Conservation (phyloP, 2,797 vertebrate genomes). For the Delichon dasypus region DNA sequence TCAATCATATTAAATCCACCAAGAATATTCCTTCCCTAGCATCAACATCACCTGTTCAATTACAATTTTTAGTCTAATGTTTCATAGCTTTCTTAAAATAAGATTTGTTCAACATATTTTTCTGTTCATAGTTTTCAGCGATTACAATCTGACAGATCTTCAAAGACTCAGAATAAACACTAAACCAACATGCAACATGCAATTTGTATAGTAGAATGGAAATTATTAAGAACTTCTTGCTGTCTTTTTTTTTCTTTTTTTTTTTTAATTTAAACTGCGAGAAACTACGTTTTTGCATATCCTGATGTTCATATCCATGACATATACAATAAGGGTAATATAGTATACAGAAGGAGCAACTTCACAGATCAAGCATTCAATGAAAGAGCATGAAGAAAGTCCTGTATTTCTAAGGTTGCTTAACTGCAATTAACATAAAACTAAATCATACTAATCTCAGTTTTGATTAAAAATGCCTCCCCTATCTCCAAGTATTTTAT, state of each 20-base stretch:
- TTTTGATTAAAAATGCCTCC: not conserved
- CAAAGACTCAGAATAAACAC: not conserved
- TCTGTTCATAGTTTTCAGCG: not conserved
- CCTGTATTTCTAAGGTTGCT: not conserved
- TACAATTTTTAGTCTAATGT: not conserved
- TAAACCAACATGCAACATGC: slow-evolving; percentile 44
- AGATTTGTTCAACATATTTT: not conserved
- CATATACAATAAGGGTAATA: not conserved
- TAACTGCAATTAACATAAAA: not conserved
- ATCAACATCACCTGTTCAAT: not conserved
- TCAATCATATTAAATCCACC: not conserved
- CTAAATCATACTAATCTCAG: not conserved
- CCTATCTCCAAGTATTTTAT: not conserved
- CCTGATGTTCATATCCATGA: not conserved
- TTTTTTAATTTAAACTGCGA: not conserved
- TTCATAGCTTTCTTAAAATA: not conserved
- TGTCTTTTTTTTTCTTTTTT: not conserved
- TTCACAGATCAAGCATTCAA: not conserved
- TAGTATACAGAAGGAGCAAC: not conserved
- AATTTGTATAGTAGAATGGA: not conserved
- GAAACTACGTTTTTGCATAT: not conserved
- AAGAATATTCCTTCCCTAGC: not conserved
- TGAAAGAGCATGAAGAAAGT: not conserved
- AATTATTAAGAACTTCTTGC: not conserved
- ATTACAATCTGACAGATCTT: slow-evolving; percentile 24